Percentiles rank a stretch among this genome's conserved stretches.
phyloP scores from a whole-genome alignment of 2,888 invertebrate species.

The Stratiomys singularior region DNA sequence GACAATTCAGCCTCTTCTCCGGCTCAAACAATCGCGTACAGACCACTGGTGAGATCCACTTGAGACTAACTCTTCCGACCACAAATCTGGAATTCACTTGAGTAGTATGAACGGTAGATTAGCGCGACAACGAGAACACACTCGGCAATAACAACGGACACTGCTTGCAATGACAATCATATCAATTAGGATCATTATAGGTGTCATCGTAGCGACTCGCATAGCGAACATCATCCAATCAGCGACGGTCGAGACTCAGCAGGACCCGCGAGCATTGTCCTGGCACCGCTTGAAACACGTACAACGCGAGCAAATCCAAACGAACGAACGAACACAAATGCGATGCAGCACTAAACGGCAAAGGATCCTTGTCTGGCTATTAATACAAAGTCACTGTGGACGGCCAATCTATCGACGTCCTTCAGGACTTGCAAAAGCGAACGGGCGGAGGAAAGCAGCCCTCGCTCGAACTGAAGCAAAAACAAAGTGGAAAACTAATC shows the following conservation, averaged over 20 bases:
- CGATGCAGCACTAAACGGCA: not conserved
- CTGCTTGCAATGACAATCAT: not conserved
- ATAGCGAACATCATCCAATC: slow-evolving; percentile 13
- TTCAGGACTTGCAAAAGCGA: not conserved
- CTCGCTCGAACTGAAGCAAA: not conserved
- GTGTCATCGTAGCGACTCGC: not conserved
- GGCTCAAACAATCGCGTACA: not conserved
- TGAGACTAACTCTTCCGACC: not conserved
- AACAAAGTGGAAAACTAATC: slow-evolving; percentile 28
- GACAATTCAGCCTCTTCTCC: slow-evolving; percentile 8
- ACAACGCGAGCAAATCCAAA: not conserved
- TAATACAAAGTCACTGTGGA: not conserved
- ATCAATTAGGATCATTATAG: slow-evolving; percentile 18
- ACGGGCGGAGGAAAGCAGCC: not conserved
- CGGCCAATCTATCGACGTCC: not conserved
- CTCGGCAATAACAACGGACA: slow-evolving; percentile 22
- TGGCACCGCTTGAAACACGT: not conserved
- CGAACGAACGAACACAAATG: not conserved
- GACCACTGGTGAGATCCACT: not conserved
- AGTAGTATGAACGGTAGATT: not conserved
- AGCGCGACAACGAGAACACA: not conserved
- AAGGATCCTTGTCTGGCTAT: slow-evolving; percentile 20
- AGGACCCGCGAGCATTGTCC: slow-evolving; percentile 19
- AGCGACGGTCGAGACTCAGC: not conserved
- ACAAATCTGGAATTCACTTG: slow-evolving; percentile 11